Conservation (phyloP, 2,888 invertebrate species). For the Frankliniella intonsa region DNA sequence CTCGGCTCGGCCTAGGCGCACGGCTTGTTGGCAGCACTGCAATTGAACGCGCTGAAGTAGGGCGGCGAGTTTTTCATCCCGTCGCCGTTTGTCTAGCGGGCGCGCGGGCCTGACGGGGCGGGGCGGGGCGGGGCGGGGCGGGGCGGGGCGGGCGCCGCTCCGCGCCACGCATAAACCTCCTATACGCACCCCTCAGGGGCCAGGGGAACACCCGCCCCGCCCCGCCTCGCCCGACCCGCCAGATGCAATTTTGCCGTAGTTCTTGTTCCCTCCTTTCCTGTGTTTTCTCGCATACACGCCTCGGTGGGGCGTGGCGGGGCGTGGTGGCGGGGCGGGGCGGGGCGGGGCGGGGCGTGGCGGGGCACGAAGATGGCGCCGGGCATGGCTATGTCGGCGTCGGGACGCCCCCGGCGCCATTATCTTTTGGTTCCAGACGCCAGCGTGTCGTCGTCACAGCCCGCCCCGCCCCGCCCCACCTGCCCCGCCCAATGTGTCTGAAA, state of each 20-base stretch:
- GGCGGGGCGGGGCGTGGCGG: no score
- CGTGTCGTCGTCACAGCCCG: background rate
- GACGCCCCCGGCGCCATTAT: background rate
- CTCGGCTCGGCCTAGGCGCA: background rate
- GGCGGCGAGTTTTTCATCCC: slow-evolving; percentile 7
- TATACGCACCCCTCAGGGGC: background rate
- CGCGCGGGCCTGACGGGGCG: background rate
- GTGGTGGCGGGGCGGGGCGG: no score
- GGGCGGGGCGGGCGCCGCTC: background rate
- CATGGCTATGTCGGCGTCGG: background rate
- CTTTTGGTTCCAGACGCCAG: background rate
- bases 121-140: background rate
- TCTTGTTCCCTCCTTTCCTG: no score
- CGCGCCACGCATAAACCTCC: background rate
- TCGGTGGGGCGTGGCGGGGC: no score
- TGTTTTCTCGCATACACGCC: no score
- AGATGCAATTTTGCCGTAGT: no score
- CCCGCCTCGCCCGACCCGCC: no score
- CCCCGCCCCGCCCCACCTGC: background rate
- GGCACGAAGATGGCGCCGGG: no score
- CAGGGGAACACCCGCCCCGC: background rate
- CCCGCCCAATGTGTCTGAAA: background rate
- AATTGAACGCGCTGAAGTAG: slow-evolving; percentile 3
- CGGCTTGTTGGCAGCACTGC: background rate
- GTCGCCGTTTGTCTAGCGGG: background rate